Conservation (phyloP, 2,888 invertebrate species). For the Alsophila aescularia region DNA sequence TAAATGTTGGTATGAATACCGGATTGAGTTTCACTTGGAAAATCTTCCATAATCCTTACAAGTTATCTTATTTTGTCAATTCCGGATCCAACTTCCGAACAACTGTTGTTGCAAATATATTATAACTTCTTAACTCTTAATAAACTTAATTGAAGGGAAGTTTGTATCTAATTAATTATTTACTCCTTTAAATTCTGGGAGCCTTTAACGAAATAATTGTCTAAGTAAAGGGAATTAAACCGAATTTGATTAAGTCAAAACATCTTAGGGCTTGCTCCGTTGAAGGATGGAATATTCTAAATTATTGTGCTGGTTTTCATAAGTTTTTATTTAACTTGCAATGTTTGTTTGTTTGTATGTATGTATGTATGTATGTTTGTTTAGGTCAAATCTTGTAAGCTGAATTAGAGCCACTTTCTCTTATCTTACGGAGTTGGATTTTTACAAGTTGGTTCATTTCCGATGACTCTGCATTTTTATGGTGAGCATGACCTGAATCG, state of each 20-base stretch:
- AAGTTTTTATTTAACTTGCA: neutral
- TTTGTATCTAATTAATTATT: slow-evolving; percentile 25
- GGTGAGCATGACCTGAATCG: no score
- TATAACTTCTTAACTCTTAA: slow-evolving; percentile 24
- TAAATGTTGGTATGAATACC: neutral
- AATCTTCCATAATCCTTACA: slow-evolving; percentile 6
- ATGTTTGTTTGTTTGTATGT: no score
- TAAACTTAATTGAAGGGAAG: slow-evolving; percentile 24
- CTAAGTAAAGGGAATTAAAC: slow-evolving; percentile 15
- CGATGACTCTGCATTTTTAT: no score
- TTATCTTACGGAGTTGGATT: no score
- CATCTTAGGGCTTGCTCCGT: neutral
- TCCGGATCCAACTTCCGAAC: slow-evolving; percentile 10
- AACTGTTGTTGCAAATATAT: slow-evolving; percentile 27
- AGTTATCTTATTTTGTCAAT: slow-evolving; percentile 24
- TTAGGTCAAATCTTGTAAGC: no score
- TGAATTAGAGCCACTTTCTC: no score
- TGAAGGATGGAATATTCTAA: neutral
- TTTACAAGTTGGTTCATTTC: no score
- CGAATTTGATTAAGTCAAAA: slow-evolving; percentile 13
- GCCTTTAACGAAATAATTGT: slow-evolving; percentile 19
- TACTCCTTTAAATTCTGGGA: slow-evolving; percentile 19
- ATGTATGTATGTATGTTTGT: no score
- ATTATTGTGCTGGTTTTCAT: neutral
- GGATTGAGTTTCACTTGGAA: neutral